Conservation (phyloP, 2,888 invertebrate species). For the Drosophila birchii region DNA sequence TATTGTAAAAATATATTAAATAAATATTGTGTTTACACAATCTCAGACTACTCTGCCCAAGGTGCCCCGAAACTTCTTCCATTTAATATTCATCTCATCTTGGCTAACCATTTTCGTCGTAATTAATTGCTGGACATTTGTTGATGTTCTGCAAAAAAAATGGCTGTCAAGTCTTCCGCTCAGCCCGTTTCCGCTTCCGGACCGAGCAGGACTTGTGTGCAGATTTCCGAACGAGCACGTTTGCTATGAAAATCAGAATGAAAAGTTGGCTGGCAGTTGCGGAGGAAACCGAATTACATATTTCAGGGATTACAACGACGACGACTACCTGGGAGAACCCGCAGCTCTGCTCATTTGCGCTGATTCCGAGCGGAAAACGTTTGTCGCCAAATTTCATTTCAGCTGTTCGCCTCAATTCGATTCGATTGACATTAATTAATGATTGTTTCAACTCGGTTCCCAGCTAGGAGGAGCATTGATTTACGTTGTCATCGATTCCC, state of each 20-base stretch:
- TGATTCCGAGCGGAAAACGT: constrained; percentile 76
- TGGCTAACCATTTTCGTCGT: constrained; percentile 36
- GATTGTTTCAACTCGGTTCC: constrained; percentile 71
- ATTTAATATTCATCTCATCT: constrained; percentile 19
- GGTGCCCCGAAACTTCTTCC: not conserved
- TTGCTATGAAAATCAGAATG: constrained; percentile 50
- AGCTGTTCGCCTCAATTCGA: constrained; percentile 45
- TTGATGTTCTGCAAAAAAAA: constrained; percentile 57
- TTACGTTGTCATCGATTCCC: constrained; percentile 68
- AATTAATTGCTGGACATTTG: constrained; percentile 72
- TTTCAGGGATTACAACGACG: constrained; percentile 29
- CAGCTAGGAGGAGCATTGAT: constrained; percentile 66
- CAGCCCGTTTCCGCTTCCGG: constrained; percentile 56
- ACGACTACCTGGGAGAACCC: constrained; percentile 26
- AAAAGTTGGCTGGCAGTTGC: constrained; percentile 46
- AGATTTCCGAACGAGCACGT: constrained; percentile 36
- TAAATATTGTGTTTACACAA: no score
- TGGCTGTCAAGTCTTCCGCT: constrained; percentile 37
- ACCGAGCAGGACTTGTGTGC: constrained; percentile 18
- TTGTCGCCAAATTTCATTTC: constrained; percentile 75
- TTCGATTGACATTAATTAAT: constrained; percentile 81
- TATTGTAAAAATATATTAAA: not conserved
- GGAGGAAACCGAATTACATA: constrained; percentile 33
- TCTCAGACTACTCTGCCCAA: not conserved
- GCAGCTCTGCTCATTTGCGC: constrained; percentile 68